Conservation (phyloP, 2,113 vertebrate genomes). For the Polyodon spathula region DNA sequence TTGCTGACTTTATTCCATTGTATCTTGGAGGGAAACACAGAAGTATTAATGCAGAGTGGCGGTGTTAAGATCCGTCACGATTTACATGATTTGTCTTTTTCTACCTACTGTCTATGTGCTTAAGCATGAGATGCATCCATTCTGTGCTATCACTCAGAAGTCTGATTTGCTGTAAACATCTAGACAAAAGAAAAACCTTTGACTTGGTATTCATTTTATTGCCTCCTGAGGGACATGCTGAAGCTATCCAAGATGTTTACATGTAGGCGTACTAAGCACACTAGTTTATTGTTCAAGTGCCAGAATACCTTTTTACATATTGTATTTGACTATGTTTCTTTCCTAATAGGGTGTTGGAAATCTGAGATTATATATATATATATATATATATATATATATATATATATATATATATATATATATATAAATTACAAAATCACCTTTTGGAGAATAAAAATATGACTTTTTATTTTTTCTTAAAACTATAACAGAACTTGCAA, state of each 20-base stretch:
- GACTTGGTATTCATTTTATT: conserved; percentile 45
- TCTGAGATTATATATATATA: background rate
- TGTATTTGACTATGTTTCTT: background rate
- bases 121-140: conserved; percentile 43
- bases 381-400: no score
- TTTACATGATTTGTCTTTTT: conserved; percentile 37
- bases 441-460: no score
- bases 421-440: no score
- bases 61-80: no score
- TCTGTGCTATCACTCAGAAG: conserved; percentile 48
- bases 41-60: no score
- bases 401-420: no score
- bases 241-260: conserved; percentile 36
- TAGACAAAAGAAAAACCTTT: conserved; percentile 40
- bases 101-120: conserved; percentile 28
- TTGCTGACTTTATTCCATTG: no score
- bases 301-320: no score
- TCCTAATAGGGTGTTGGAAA: background rate
- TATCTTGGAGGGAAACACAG: no score
- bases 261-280: conserved; percentile 35
- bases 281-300: conserved; percentile 7
- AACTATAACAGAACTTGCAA: no score
- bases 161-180: conserved; percentile 50
- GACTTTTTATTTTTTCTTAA: no score
- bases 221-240: conserved; percentile 43